Percentiles rank a stretch among this genome's conserved stretches.
phyloP scores from a whole-genome alignment of 1,140 invertebrate genomes.

The Cydia amplana region DNA sequence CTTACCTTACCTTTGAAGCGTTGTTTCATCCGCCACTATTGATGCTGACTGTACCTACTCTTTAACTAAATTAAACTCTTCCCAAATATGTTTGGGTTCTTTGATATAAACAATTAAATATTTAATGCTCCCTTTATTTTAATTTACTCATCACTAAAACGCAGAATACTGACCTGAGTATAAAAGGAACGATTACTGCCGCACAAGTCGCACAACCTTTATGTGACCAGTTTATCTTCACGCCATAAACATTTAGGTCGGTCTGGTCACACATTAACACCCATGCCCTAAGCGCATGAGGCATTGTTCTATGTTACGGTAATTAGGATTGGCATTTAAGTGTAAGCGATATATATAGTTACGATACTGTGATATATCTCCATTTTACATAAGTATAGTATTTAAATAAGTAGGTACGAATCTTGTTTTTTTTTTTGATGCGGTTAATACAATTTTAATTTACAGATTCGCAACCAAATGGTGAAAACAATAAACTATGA shows the following conservation, averaged over 20 bases:
- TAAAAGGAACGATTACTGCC: background rate
- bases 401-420: background rate
- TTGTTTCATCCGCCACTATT: too few relatives aligned
- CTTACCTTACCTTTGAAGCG: too few relatives aligned
- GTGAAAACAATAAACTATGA: too few relatives aligned
- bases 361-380: background rate
- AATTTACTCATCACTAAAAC: background rate
- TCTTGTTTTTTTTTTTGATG: too few relatives aligned
- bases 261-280: slow-evolving; percentile 5
- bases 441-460: too few relatives aligned
- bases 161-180: background rate
- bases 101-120: background rate
- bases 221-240: slow-evolving; percentile 14
- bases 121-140: background rate
- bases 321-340: background rate
- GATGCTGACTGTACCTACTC: too few relatives aligned
- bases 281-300: background rate
- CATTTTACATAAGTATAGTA: background rate
- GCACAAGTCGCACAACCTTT: background rate
- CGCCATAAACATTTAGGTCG: slow-evolving; percentile 13
- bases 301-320: slow-evolving; percentile 12
- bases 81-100: background rate
- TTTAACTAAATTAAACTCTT: too few relatives aligned
- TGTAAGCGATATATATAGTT: background rate
- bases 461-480: too few relatives aligned